A percentile compares a stretch with the other conserved stretches of the same genome.
Evolutionary conservation across 2,888 invertebrate species (phyloP).

Genomic region (Neoitamus cyanurus): DNA sequence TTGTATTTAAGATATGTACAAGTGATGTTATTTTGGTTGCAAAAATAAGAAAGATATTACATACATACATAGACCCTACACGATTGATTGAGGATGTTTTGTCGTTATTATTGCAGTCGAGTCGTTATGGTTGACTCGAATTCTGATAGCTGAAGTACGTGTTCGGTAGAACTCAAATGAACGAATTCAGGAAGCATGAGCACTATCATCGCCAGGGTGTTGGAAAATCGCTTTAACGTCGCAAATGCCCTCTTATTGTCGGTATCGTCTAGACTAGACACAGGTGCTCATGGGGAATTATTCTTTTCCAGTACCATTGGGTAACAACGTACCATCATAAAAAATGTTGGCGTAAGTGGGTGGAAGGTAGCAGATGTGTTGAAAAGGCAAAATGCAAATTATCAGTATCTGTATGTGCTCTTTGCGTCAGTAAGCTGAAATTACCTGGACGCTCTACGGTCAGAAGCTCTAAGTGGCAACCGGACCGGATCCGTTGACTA

Average conservation of each 20-base stretch:
- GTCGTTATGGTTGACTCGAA: too few species aligned
- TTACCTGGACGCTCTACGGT: neutral
- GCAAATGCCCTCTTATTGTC: neutral
- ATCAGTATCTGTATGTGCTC: neutral
- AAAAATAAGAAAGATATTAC: too few species aligned
- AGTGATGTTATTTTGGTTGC: too few species aligned
- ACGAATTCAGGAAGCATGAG: too few species aligned
- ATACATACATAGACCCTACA: too few species aligned
- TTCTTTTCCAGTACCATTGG: neutral
- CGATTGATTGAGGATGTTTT: too few species aligned
- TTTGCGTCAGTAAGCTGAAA: neutral
- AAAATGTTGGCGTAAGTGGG: neutral
- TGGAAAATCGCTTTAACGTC: neutral
- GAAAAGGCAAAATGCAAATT: neutral
- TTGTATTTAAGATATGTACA: too few species aligned
- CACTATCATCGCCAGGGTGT: too few species aligned
- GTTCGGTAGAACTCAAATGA: too few species aligned
- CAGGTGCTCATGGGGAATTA: neutral
- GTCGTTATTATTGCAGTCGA: too few species aligned
- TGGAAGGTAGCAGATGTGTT: neutral
- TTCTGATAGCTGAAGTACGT: too few species aligned
- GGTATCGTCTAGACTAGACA: neutral
- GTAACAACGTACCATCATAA: neutral
- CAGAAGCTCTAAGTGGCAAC: neutral
- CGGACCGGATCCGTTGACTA: neutral